phyloP scores from a whole-genome alignment of 1,140 invertebrate species.

The Drosophila athabasca region DNA sequence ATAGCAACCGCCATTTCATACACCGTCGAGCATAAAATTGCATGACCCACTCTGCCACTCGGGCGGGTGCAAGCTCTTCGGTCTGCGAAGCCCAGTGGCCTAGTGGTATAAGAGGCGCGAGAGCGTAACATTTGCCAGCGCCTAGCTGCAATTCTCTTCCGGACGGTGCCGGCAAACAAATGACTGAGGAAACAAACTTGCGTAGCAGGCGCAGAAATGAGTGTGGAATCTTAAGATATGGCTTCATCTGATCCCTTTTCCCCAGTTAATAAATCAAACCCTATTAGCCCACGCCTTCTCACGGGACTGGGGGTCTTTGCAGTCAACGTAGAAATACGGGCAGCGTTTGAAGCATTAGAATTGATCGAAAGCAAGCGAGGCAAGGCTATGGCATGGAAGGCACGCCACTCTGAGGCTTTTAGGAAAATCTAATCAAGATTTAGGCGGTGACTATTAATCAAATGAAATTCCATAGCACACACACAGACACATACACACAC shows the following conservation, averaged over 20 bases:
- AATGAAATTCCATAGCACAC: slow-evolving; percentile 45
- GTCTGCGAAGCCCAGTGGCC: background rate
- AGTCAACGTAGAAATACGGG: slow-evolving; percentile 4
- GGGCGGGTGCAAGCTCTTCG: background rate
- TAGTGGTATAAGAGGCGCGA: slow-evolving; percentile 16
- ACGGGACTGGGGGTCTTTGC: background rate
- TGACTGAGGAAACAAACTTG: slow-evolving; percentile 19
- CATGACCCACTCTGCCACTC: background rate
- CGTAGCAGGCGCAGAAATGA: too few relatives aligned
- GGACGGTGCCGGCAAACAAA: background rate
- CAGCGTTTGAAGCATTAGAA: background rate
- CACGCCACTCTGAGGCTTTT: slow-evolving; percentile 22
- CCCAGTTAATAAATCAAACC: slow-evolving; percentile 1
- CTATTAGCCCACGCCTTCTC: slow-evolving; percentile 4
- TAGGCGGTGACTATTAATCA: slow-evolving; percentile 56
- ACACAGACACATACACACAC: slow-evolving; percentile 1
- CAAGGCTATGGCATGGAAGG: too few relatives aligned
- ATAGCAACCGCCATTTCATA: slow-evolving; percentile 55
- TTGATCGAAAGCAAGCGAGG: slow-evolving; percentile 42
- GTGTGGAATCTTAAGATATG: too few relatives aligned
- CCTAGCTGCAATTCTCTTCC: background rate
- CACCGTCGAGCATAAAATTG: slow-evolving; percentile 64
- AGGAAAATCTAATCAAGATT: slow-evolving; percentile 50
- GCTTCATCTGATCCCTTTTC: background rate
- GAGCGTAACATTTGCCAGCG: slow-evolving; percentile 16